Evolutionary conservation across 2,797 vertebrate genomes (phyloP).

Genomic region (Acomys russatus): DNA sequence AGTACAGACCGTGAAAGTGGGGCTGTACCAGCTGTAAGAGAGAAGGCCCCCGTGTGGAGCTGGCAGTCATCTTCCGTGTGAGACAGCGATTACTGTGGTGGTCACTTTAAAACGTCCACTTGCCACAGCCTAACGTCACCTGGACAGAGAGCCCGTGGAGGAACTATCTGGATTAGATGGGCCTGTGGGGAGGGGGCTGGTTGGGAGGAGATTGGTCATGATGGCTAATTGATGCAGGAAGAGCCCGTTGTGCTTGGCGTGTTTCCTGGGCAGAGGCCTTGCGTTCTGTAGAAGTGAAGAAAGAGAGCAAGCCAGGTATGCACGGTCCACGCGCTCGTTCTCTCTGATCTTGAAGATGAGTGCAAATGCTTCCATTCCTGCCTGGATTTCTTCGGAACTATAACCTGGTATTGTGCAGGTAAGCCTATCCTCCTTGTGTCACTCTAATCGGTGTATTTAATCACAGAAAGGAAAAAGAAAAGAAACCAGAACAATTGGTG

Average conservation of each 20-base stretch:
- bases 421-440: neutral
- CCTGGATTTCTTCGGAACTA: neutral
- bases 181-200: neutral
- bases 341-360: neutral
- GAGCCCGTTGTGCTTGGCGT: too few relatives aligned
- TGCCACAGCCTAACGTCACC: neutral
- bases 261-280: neutral
- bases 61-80: neutral
- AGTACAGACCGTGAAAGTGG: too few relatives aligned
- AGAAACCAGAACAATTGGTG: neutral
- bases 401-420: neutral
- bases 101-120: neutral
- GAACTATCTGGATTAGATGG: neutral
- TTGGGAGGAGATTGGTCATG: neutral
- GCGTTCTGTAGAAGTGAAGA: neutral
- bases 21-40: neutral
- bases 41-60: rapidly evolving
- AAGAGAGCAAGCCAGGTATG: neutral
- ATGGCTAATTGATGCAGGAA: neutral
- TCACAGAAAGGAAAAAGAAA: neutral
- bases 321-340: neutral
- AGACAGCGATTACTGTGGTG: neutral
- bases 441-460: neutral
- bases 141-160: neutral
- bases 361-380: neutral